These are phyloP conservation scores for Agonopterix heracliana DNA, from an alignment of 2,888 invertebrate genomes.

Conservation along the genomic window DNA sequence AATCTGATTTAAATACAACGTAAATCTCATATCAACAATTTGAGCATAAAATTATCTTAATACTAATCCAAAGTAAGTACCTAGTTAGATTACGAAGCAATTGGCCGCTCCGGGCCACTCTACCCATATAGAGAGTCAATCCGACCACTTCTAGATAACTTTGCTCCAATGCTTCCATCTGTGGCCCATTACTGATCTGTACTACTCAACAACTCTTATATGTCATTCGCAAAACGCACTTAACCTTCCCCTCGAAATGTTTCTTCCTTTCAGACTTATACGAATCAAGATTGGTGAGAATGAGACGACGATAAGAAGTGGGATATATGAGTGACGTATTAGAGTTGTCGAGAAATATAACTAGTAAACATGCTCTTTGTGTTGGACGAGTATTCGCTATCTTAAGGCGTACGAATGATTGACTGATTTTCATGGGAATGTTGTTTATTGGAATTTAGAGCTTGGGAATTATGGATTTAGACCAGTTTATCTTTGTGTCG, in stretches of 20 bases:
- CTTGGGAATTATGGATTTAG: too few species aligned
- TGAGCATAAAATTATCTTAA: not conserved
- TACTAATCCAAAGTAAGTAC: not conserved
- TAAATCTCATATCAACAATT: too few species aligned
- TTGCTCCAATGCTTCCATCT: conserved; percentile 1
- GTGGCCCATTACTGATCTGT: conserved; percentile 17
- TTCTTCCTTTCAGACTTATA: not conserved
- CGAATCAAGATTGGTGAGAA: not conserved
- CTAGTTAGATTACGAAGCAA: not conserved
- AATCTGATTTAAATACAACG: too few species aligned
- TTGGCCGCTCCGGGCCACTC: conserved; percentile 2
- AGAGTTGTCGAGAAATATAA: conserved; percentile 2
- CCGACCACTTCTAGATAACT: conserved; percentile 7
- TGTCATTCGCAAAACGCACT: not conserved
- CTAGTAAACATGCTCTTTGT: conserved; percentile 16
- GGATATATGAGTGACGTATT: not conserved
- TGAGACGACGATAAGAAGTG: not conserved
- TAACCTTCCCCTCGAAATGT: too few species aligned
- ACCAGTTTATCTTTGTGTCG: too few species aligned
- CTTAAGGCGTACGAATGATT: conserved; percentile 14
- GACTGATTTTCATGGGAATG: conserved; percentile 8
- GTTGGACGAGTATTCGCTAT: conserved; percentile 5
- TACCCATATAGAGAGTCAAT: conserved; percentile 8
- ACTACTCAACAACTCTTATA: not conserved
- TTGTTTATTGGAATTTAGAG: not conserved